A percentile compares a stretch with the other conserved stretches of the same genome.
phyloP scores from a whole-genome alignment of 2,888 invertebrate genomes.

The Frankliniella fusca region DNA sequence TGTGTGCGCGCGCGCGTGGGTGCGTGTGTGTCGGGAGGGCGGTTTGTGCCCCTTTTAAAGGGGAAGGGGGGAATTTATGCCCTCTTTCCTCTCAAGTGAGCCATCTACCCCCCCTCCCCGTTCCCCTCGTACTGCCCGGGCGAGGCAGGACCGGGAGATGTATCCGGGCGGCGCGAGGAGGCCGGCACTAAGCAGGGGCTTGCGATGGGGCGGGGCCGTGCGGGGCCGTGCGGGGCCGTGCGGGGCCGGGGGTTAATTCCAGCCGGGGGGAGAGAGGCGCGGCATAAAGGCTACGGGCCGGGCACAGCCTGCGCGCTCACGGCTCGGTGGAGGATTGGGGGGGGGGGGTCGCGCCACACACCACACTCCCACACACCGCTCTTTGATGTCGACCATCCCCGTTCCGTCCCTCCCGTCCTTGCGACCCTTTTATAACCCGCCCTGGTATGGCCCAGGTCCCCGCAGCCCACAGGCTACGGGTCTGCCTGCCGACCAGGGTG shows the following conservation, averaged over 20 bases:
- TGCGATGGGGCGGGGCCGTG: background rate
- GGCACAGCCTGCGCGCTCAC: no score
- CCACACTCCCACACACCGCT: background rate
- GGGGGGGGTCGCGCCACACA: background rate
- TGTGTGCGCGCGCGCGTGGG: no score
- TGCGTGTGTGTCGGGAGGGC: background rate
- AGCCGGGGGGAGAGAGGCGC: background rate
- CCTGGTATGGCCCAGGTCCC: no score
- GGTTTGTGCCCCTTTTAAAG: background rate
- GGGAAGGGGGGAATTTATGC: slow-evolving; percentile 4
- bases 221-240: background rate
- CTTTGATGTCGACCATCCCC: background rate
- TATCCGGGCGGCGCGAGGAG: background rate
- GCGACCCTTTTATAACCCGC: no score
- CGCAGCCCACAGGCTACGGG: no score
- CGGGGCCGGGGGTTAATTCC: background rate
- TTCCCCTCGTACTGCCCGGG: no score
- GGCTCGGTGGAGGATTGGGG: background rate
- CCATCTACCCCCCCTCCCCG: background rate
- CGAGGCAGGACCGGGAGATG: background rate
- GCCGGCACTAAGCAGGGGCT: background rate
- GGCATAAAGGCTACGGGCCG: no score
- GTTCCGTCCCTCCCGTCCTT: background rate
- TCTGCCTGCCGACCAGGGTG: no score
- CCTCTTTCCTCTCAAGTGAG: background rate